Base-by-base conservation (phyloP, 2,888 invertebrate genomes). In the Sclerodermus sp. region DNA sequence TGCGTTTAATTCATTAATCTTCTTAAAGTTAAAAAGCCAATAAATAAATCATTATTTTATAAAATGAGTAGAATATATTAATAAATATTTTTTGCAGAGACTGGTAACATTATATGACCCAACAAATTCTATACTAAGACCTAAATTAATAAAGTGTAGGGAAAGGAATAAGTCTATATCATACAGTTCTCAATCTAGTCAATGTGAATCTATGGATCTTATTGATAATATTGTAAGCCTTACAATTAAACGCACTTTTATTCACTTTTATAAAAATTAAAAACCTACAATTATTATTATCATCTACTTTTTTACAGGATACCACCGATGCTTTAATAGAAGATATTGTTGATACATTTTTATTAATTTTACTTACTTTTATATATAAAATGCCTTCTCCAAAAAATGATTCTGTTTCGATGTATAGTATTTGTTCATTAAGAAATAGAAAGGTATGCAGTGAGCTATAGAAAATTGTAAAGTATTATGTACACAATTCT, bases 91-190 rank as follows among this genome's bases (percentile, higher is more conserved):
- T 16, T 50, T 44, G 12, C 73, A 81, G 68, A 78, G 83, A 62
- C 74, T 87, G 53, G 81, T 82, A 2, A 71, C 78, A 36, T 79
- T 85, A 46, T 82, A 86, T 61, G 85, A 87, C 76, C 87, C 87
- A 45, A 85, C 85, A 55, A 83, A 82, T 64, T 82, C 84, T 38
- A 73, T 78, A 52, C 74, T 82, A 37, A 69, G 81, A 53, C 81
- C 83, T 36, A 68, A 80, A 53, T 68, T 82, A 45, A 72, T 80
- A 57, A 75, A 76, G n/a, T 74, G 72, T 48, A 68, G 68, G 54
- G 64, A 68, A 57, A 69, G 74, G 6, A 69, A 71, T 55, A 69
- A 73, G 64, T 71, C 68, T 32, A 67, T 68, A 45, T 80, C 80
- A 0, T 78, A 79, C 13, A 79, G 80, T 65, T 74, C 81, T 31